Base-by-base conservation (phyloP, 2,888 invertebrate genomes). In the Tholera decimalis region DNA sequence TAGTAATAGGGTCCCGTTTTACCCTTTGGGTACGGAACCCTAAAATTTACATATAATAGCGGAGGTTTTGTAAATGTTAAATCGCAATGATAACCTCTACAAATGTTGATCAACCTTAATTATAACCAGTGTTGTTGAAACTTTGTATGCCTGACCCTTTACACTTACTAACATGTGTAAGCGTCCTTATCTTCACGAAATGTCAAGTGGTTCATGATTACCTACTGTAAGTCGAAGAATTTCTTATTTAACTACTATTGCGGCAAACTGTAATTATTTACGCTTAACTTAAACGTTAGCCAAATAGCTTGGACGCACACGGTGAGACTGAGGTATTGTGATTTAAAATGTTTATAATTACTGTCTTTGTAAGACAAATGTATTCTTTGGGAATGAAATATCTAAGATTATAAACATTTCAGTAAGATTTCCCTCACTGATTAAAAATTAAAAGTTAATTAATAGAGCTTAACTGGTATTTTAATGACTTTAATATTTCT, bases 211-310 rank as follows among this genome's bases (percentile, higher is more conserved):
- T 24, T 56, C 54, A 63, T 64, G 67, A 77, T 63, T 68, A n/a
- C n/a, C n/a, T n/a, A 54, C 66, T 41, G 60, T 72, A 51, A 49
- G 62, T 71, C 41, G 64, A 70, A 60, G 39, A 80, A 84, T 79
- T 72, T 79, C 61, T 69, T 59, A 46, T 69, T n/a, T 84, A 81
- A 81, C 77, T 75, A 47, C 69, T 53, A 56, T 79, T 77, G 65
- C 80, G 57, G 57, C 7, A 24, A 64, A 33, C 50, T 20, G 62
- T 61, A 24, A 59, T 70, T 71, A 70, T 51, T 28, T 6, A 56
- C 58, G 47, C 53, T 74, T 65, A 62, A 62, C 50, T 65, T 63
- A 70, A 81, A 65, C 51, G 60, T 63, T 72, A 49, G 20, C 55
- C 22, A 70, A 71, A 79, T 63, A 44, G 33, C 26, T 73, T 55